Conservation (phyloP, 2,888 invertebrate genomes). For the Nomada goodeniana region DNA sequence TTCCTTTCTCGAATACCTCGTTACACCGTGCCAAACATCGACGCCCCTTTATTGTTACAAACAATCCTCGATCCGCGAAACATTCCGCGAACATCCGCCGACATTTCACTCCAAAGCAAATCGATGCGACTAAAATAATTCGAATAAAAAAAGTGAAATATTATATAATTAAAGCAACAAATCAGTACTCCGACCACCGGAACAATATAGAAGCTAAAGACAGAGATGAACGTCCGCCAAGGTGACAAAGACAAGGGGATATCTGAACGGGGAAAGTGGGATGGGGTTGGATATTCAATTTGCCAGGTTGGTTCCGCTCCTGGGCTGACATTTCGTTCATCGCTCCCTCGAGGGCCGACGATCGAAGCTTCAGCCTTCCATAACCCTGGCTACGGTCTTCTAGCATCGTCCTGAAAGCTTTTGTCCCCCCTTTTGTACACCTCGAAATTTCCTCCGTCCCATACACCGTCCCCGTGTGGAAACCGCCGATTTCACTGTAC, state of each 20-base stretch:
- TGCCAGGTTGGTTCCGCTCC: conserved; percentile 76
- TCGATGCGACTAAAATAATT: no score
- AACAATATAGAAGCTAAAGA: neutral
- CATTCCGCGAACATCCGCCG: conserved; percentile 12
- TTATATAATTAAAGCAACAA: neutral
- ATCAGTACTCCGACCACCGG: neutral
- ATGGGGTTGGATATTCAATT: conserved; percentile 77
- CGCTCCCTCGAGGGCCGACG: conserved; percentile 73
- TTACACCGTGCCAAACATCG: neutral
- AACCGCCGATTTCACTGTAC: conserved; percentile 13
- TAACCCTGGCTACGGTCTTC: conserved; percentile 57
- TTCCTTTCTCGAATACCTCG: neutral
- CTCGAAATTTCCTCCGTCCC: neutral
- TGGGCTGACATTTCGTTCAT: conserved; percentile 80
- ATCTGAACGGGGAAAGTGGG: conserved; percentile 34
- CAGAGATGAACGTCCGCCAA: conserved; percentile 1
- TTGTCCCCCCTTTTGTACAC: conserved; percentile 1
- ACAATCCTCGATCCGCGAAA: neutral
- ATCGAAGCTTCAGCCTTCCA: conserved; percentile 65
- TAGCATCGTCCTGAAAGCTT: conserved; percentile 48
- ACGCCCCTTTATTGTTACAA: neutral
- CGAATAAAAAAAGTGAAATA: neutral
- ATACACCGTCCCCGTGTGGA: neutral
- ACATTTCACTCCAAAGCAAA: conserved; percentile 18
- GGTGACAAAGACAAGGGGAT: conserved; percentile 34